Percentiles rank a stretch among this genome's conserved stretches.
Conservation (phyloP, 2,888 invertebrate genomes). For the Ommatoiulus sabulosus region DNA sequence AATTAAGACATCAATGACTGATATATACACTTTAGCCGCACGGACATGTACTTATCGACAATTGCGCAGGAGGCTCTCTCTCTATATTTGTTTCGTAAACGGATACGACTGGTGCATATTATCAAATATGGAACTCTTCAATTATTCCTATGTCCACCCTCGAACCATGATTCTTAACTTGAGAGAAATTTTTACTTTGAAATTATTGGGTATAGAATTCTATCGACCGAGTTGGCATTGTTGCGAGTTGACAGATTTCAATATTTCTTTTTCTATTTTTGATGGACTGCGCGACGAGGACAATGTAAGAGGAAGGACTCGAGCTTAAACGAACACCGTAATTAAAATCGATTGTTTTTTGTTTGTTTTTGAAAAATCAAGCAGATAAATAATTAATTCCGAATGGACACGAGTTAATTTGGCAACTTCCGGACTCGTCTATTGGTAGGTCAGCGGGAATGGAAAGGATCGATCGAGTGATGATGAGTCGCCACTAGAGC, state of each 20-base stretch:
- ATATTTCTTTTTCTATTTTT: not conserved
- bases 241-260: slow-evolving; percentile 10
- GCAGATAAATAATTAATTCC: slow-evolving; percentile 4
- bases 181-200: slow-evolving; percentile 3
- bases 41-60: not conserved
- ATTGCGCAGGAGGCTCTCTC: slow-evolving; percentile 6
- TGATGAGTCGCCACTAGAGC: not conserved
- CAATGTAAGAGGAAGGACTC: not conserved
- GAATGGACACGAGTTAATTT: not conserved
- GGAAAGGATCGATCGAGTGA: not conserved
- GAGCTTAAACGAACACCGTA: not conserved
- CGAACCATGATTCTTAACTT: not conserved
- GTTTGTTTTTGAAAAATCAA: slow-evolving; percentile 9
- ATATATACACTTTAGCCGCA: not conserved
- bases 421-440: slow-evolving; percentile 9
- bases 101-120: too few species aligned
- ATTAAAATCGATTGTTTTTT: slow-evolving; percentile 37
- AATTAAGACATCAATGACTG: slow-evolving; percentile 31
- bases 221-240: not conserved
- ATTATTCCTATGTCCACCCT: not conserved
- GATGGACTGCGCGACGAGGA: not conserved
- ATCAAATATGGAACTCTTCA: not conserved
- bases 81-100: not conserved
- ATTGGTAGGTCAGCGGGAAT: not conserved
- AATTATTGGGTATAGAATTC: not conserved